phyloP scores from a whole-genome alignment of 1,140 invertebrate species.

The Cecropterus lyciades region DNA sequence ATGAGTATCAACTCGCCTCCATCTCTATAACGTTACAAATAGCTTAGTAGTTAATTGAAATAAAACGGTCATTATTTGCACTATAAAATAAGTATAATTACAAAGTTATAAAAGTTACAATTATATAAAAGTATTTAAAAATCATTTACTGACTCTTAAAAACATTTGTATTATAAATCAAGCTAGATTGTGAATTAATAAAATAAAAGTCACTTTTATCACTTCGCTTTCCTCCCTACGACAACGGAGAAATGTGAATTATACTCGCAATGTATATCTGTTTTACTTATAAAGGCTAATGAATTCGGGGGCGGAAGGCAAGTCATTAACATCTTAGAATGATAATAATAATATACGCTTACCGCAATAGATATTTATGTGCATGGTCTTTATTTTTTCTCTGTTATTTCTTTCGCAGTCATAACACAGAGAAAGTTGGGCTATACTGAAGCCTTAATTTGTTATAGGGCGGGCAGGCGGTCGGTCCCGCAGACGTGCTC shows the following conservation, averaged over 20 bases:
- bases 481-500: slow-evolving; percentile 49
- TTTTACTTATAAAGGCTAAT: background rate
- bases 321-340: slow-evolving; percentile 7
- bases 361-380: background rate
- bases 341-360: slow-evolving; percentile 1
- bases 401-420: slow-evolving; percentile 8
- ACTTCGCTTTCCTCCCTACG: too few relatives aligned
- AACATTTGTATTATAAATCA: too few relatives aligned
- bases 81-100: too few relatives aligned
- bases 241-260: background rate
- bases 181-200: too few relatives aligned
- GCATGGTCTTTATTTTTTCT: slow-evolving; percentile 2
- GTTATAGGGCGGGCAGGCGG: slow-evolving; percentile 22
- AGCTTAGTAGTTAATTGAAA: too few relatives aligned
- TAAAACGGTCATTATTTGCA: too few relatives aligned
- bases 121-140: too few relatives aligned
- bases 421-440: slow-evolving; percentile 29
- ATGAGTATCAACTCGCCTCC: too few relatives aligned
- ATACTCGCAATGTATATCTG: background rate
- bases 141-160: too few relatives aligned
- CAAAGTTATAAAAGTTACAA: too few relatives aligned
- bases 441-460: slow-evolving; percentile 29
- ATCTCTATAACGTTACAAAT: too few relatives aligned
- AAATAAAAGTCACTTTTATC: too few relatives aligned
- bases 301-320: background rate